Base-by-base conservation (phyloP, 2,888 invertebrate genomes). In the Timandra comae region DNA sequence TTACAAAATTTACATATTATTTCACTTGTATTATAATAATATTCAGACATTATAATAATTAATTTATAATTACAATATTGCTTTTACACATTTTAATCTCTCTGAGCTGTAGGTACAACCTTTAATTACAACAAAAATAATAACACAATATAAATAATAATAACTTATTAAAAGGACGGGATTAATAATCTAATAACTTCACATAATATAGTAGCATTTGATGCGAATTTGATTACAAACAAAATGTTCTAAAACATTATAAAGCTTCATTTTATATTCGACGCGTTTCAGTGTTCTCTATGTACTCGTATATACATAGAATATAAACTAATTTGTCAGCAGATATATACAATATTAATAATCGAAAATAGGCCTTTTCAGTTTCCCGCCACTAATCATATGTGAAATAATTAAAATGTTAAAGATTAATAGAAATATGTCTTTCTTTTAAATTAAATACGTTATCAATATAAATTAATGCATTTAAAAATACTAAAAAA, bases 1-100 rank as follows among this genome's bases (percentile, higher is more conserved):
- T 54, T 56, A 55, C 51, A 60, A 42, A 47, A 50, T 54, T 53
- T 47, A 58, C 52, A 56, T 44, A 56, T 55, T 54, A 52, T 51
- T 2, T n/a, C 9, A 5, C 8, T 8, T 7, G 20, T 31, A 35
- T 34, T 20, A 42, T 35, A 22, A 37, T 30, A 34, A 51, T 46
- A n/a, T n/a, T 48, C 47, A 49, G 49, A 49, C 35, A 43, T 42
- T 47, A 37, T 41, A 46, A 49, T 38, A 43, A 45, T 48, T 46
- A 23, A 37, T 43, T 30, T 29, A 13, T 30, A 29, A 29, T 26
- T 35, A 32, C 37, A 35, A 36, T 58, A 62, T 60, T 63, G 57
- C 59, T 62, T 59, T 50, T 41, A 41, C 34, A 46, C 9, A 29
- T 24, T 24, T 24, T 10, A 24, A 24, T 24, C 24, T 24, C 41